Evolutionary conservation across 2,888 invertebrate genomes (phyloP).

Genomic region (Emmelina monodactyla): DNA sequence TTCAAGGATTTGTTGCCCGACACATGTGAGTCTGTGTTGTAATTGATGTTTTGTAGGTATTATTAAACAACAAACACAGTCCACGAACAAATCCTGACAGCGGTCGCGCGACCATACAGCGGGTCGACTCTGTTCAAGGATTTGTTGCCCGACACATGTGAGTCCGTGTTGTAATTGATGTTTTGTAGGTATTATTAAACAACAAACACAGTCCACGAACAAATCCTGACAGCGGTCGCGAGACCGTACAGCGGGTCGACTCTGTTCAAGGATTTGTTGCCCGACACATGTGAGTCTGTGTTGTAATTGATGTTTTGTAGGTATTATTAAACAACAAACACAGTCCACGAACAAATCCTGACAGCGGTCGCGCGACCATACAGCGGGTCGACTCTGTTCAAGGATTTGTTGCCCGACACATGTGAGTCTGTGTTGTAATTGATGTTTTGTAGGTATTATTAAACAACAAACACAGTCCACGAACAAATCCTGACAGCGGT

Average conservation of each 20-base stretch:
- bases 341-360: constrained; percentile 76
- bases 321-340: no score
- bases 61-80: constrained; percentile 41
- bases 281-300: constrained; percentile 40
- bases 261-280: constrained; percentile 77
- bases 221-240: constrained; percentile 77
- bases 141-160: constrained; percentile 55
- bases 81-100: constrained; percentile 76
- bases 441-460: no score
- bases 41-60: no score
- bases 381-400: constrained; percentile 86
- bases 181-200: no score
- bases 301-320: no score
- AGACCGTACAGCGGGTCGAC: constrained; percentile 90
- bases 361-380: constrained; percentile 83
- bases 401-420: constrained; percentile 67
- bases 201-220: constrained; percentile 67
- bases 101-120: constrained; percentile 86
- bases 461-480: constrained; percentile 56
- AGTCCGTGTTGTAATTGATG: no score
- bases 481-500: constrained; percentile 79
- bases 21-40: constrained; percentile 35
- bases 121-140: constrained; percentile 87
- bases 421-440: constrained; percentile 37
- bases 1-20: constrained; percentile 74